Conservation (phyloP, 1,140 invertebrate genomes). For the Drosophila bocki region DNA sequence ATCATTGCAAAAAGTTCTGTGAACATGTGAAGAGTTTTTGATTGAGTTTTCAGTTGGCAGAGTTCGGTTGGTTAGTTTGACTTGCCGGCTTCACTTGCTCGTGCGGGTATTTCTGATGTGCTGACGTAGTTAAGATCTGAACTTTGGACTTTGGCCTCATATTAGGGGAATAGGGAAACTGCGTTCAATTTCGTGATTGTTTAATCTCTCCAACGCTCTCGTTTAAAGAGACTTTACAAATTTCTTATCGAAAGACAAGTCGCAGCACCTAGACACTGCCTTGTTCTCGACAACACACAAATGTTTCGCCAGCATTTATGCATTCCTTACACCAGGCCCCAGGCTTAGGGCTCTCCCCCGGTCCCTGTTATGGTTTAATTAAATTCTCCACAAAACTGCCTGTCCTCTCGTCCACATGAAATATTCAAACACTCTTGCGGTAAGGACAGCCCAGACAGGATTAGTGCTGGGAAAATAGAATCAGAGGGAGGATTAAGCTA, state of each 20-base stretch:
- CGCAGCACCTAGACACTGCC: background rate
- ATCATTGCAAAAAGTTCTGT: slow-evolving; percentile 66
- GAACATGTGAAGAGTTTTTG: slow-evolving; percentile 72
- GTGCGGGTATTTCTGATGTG: slow-evolving; percentile 17
- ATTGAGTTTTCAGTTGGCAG: slow-evolving; percentile 66
- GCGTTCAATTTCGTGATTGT: background rate
- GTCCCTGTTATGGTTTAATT: slow-evolving; percentile 44
- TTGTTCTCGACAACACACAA: slow-evolving; percentile 8
- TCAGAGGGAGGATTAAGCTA: slow-evolving; percentile 18
- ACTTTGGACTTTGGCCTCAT: slow-evolving; percentile 12
- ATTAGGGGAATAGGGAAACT: too few relatives aligned
- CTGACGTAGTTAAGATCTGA: slow-evolving; percentile 18
- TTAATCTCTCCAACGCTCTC: background rate
- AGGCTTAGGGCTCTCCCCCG: slow-evolving; percentile 1
- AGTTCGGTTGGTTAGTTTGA: slow-evolving; percentile 37
- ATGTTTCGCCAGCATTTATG: slow-evolving; percentile 26
- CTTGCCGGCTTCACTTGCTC: slow-evolving; percentile 14
- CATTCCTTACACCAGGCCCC: slow-evolving; percentile 30
- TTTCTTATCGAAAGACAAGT: slow-evolving; percentile 2
- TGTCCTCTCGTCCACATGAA: slow-evolving; percentile 27
- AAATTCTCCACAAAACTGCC: slow-evolving; percentile 48
- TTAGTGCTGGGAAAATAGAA: slow-evolving; percentile 38
- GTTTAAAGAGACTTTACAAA: background rate
- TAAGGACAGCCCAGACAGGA: slow-evolving; percentile 42
- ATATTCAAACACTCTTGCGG: slow-evolving; percentile 46